phyloP scores from a whole-genome alignment of 2,797 vertebrate genomes.

The Epinephelus awoara region DNA sequence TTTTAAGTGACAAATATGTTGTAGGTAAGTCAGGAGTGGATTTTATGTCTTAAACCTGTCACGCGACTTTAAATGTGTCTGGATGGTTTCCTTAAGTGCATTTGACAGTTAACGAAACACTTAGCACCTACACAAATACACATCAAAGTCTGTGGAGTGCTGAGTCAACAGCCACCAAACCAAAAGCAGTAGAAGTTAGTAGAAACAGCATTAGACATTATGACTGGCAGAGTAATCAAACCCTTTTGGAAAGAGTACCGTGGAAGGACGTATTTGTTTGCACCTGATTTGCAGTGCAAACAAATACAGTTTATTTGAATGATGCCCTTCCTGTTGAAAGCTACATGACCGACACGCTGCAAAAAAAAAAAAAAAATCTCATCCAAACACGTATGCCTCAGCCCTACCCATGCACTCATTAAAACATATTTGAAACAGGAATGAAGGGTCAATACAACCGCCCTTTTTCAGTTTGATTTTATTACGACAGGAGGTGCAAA shows the following conservation, averaged over 20 bases:
- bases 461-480: slow-evolving; percentile 38
- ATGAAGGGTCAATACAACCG: background rate
- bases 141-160: too few relatives aligned
- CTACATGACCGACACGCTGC: background rate
- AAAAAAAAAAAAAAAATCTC: too few relatives aligned
- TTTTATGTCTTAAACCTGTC: background rate
- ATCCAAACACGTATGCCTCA: background rate
- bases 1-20: background rate
- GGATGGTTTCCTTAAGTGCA: background rate
- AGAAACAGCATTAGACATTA: too few relatives aligned
- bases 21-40: background rate
- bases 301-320: background rate
- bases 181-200: too few relatives aligned
- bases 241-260: background rate
- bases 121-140: too few relatives aligned
- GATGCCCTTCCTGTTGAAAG: background rate
- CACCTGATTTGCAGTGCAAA: background rate
- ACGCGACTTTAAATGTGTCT: background rate
- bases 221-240: background rate
- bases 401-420: background rate
- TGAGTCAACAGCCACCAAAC: too few relatives aligned
- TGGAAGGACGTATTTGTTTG: background rate
- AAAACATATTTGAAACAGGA: background rate
- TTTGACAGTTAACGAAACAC: background rate
- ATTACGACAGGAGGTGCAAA: slow-evolving; percentile 52